Conservation (phyloP, 2,797 vertebrate genomes). For the Enteromius thamalakanensis region DNA sequence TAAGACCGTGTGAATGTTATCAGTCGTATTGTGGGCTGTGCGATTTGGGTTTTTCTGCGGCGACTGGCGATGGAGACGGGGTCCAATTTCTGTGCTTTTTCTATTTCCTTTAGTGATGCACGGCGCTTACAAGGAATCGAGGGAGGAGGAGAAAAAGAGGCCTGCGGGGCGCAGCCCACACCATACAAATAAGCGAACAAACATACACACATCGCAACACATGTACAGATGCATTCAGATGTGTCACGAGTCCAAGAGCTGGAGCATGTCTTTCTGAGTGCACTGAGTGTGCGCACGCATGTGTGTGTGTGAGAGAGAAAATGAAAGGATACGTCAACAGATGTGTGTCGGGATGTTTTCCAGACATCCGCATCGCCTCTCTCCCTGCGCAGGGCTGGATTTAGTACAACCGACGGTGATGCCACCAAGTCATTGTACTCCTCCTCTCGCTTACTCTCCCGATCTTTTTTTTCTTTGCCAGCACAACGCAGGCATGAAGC, state of each 20-base stretch:
- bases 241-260: conserved; percentile 22
- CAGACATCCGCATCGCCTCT: conserved; percentile 56
- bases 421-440: conserved; percentile 56
- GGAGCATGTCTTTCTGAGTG: neutral
- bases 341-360: conserved; percentile 70
- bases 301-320: neutral
- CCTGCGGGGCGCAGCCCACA: conserved; percentile 42
- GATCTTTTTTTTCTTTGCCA: conserved; percentile 76
- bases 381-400: conserved; percentile 62
- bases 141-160: conserved; percentile 32
- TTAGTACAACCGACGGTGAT: conserved; percentile 69
- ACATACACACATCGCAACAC: conserved; percentile 37
- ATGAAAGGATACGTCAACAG: conserved; percentile 60
- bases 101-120: conserved; percentile 46
- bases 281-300: neutral
- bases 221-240: conserved; percentile 34
- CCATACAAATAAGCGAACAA: conserved; percentile 41
- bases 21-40: conserved; percentile 40
- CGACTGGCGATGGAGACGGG: conserved; percentile 24
- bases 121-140: conserved; percentile 21
- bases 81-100: conserved; percentile 31
- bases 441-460: conserved; percentile 63
- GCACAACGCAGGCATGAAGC: conserved; percentile 76
- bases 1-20: conserved; percentile 38
- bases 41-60: conserved; percentile 27